Base-by-base conservation (phyloP, 2,888 invertebrate genomes). In the Leistus spinibarbis region DNA sequence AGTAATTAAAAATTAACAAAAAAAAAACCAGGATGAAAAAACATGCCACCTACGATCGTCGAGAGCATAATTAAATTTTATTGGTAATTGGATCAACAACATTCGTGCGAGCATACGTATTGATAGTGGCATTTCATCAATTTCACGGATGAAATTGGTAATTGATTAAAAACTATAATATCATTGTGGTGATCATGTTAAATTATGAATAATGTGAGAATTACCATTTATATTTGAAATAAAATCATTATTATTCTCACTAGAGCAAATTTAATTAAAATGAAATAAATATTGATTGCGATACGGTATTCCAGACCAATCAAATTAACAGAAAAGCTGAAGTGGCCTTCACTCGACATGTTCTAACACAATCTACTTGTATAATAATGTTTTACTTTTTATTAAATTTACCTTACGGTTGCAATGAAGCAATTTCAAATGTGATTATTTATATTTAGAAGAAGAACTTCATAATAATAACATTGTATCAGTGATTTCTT, bases 1-100 rank as follows among this genome's bases (percentile, higher is more conserved):
- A 71, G 71, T 71, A 71, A 71, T 71, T 71, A 71, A 71, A 71
- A 71, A 65, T 71, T 10, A 71, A 71, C 62, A 27, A 54, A 71
- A 71, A 71, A 64, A 53, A 57, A 40, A 40, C 40, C 40, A 40
- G 40, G 40, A 40, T 10, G 53, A 70, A 70, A 53, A 70, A 10
- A 62, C 54, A 54, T 16, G 16, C 60, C 17, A 19, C 16, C 60
- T 17, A 22, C 20, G 60, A 60, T 16, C 22, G 60, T 60, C 19
- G 16, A 20, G 20, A 60, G 60, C 60, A 19, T 60, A 60, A 60
- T 60, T 13, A 60, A 60, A 60, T 60, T 54, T 60, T 22, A 5
- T 60, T 60, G n/a, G 60, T 60, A 20, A 60, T 60, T 60, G 60
- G 2, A 60, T 60, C 60, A 60, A 60, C 60, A 22, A 20, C 20